phyloP scores from a whole-genome alignment of 2,797 vertebrate genomes.

The Allobates femoralis region DNA sequence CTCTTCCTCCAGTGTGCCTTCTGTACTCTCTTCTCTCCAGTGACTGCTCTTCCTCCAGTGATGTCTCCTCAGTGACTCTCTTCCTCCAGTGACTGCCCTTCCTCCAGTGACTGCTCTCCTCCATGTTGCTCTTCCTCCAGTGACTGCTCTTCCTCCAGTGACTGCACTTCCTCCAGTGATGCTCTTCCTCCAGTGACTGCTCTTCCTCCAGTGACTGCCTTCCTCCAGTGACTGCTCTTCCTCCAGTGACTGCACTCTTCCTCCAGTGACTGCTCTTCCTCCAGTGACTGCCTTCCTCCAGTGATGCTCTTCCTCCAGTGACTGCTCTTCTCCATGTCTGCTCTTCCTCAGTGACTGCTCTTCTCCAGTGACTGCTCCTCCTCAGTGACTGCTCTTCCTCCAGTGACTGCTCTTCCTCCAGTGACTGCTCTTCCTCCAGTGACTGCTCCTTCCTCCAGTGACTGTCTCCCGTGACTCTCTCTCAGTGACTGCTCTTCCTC shows the following conservation, averaged over 20 bases:
- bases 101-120: too few species aligned
- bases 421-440: too few species aligned
- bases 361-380: not conserved
- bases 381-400: too few species aligned
- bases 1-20: too few species aligned
- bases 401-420: too few species aligned
- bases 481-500: not conserved
- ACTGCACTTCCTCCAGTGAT: not conserved
- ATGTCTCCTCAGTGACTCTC: too few species aligned
- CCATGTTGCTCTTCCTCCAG: not conserved
- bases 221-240: not conserved
- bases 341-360: not conserved
- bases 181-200: not conserved
- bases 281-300: not conserved
- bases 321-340: too few species aligned
- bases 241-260: not conserved
- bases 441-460: too few species aligned
- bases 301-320: not conserved
- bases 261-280: not conserved
- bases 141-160: not conserved
- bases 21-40: too few species aligned
- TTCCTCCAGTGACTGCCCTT: not conserved
- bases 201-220: not conserved
- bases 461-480: not conserved
- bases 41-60: not conserved